Base-by-base conservation (phyloP, 2,888 invertebrate species). In the Epicampocera succincta region DNA sequence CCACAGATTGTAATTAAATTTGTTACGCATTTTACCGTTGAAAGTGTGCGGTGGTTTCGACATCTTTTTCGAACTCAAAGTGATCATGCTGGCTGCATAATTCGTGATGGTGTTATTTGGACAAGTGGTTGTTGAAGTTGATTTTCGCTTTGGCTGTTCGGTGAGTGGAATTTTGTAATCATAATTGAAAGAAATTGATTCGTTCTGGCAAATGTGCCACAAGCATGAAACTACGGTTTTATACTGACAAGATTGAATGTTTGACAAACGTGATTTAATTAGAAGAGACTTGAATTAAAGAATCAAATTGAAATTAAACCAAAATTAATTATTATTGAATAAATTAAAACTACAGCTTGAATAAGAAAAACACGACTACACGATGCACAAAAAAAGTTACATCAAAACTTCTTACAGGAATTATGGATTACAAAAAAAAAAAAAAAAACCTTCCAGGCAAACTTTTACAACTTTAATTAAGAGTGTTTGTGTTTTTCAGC, bases 181-280 rank as follows among this genome's bases (percentile, higher is more conserved):
- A 13, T 69, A 17, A 8, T n/a, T 44, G 29, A 29, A 33, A 50
- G 33, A 74, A 75, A 80, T 75, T 65, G 65, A 80, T 80, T 80
- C 42, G 75, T 71, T 80, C 50, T 54, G 75, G 42, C 48, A 50
- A 80, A 58, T 69, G 69, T 58, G 33, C 38, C 4, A 29, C 46
- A 21, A 42, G 15, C 38, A 33, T 1, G 8, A 8, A 9, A 5
- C 1, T 5, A 9, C 3, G 33, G 8, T 33, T 33, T 33, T 33
- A 4, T 1, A 9, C 17, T 25, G 17, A 25, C n/a, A 38, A 54
- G 54, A 6, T 17, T 56, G n/a, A 63, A 56, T 65, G 5, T 15
- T 12, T 33, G 44, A 8, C 33, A 19, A 44, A 46, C 6, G n/a
- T 65, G 46, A 38, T 54, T 6, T 42, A 12, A 29, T 15, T 11